Base-by-base conservation (phyloP, 2,888 invertebrate species). In the Trachelus stipa region DNA sequence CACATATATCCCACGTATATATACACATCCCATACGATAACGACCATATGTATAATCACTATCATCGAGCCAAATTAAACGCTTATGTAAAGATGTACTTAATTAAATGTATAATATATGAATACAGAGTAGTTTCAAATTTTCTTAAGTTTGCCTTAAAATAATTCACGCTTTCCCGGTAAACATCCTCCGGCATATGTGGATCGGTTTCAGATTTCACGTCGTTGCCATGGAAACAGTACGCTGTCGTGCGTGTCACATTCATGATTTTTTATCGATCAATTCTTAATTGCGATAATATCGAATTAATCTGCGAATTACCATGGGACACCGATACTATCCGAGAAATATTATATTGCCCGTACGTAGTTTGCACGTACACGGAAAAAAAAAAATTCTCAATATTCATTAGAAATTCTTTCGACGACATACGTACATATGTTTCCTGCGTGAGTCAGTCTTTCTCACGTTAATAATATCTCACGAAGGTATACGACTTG, bases 391-490 rank as follows among this genome's bases (percentile, higher is more conserved):
- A 40, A 23, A 40, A 56, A 23, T 56, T 2, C 23, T 56, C 56
- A 56, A 56, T 56, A 1, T 56, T 56, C 56, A 23, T 56, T 23
- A 56, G 56, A 56, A 56, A 56, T 56, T 56, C 56, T 56, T 56
- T 23, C 23, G 23, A 15, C 56, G 6, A 56, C 23, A 56, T 2
- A 56, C 2, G 23, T 56, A 56, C 56, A 56, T 2, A 56, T 56
- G 56, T 23, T 56, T 56, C 56, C 23, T 69, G 69, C 31, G 74
- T 73, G 71, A 79, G 76, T 78, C 83, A 83, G 79, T 76, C 86
- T 86, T 85, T 87, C 87, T 86, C 86, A 87, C 87, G 87, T 85
- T 85, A 87, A 87, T 88, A 87, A 81, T 78, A 84, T 79, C 74
- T 69, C 75, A 74, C 82, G 80, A 76, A 79, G 80, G 79, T 77